Percentiles rank a stretch among this genome's conserved stretches.
Evolutionary conservation across 2,113 vertebrate genomes (phyloP).

Genomic region (Seriola aureovittata): DNA sequence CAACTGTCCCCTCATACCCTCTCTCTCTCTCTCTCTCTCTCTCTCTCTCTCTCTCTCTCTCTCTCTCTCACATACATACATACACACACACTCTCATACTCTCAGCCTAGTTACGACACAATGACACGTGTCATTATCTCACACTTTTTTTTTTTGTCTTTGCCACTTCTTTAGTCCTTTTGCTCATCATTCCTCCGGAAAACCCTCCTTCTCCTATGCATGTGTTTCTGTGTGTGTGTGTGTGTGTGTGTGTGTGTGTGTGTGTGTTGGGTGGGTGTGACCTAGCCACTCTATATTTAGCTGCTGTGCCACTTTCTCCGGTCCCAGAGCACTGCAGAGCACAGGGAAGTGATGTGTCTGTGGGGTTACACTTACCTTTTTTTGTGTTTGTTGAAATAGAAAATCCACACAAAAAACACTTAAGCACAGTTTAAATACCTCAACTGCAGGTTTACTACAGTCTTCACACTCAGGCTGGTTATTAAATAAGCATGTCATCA

Average conservation of each 20-base stretch:
- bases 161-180: not conserved
- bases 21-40: not conserved
- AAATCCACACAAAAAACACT: conserved; percentile 15
- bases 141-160: not conserved
- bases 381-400: conserved; percentile 25
- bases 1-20: not conserved
- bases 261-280: conserved; percentile 31
- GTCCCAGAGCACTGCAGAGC: conserved; percentile 57
- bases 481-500: not conserved
- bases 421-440: not conserved
- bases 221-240: not conserved
- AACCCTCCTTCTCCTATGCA: conserved; percentile 5
- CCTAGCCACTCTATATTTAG: conserved; percentile 74
- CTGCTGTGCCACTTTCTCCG: conserved; percentile 72
- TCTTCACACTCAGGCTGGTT: not conserved
- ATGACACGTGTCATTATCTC: conserved; percentile 30
- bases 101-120: conserved; percentile 32
- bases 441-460: not conserved
- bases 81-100: not conserved
- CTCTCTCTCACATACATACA: fast-evolving
- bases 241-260: not conserved
- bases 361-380: conserved; percentile 44
- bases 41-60: not conserved
- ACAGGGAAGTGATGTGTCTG: conserved; percentile 38
- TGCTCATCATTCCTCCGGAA: conserved; percentile 39